phyloP scores from a whole-genome alignment of 2,113 vertebrate genomes.

The Gavialis gangeticus region DNA sequence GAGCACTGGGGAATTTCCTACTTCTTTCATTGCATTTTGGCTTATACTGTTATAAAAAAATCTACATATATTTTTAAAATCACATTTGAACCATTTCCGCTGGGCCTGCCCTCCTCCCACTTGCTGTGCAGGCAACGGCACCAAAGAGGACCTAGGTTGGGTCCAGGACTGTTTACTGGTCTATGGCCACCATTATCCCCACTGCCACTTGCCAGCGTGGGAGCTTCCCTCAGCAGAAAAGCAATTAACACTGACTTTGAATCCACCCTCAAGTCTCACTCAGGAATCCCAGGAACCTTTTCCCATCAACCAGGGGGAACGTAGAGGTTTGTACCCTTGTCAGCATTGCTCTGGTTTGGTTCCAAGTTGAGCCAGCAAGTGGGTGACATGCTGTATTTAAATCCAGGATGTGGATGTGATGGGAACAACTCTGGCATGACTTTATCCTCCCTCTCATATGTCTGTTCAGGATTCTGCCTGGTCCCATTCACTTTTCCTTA shows the following conservation, averaged over 20 bases:
- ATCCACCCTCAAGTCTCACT: not conserved
- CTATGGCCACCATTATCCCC: accelerated
- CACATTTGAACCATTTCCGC: not conserved
- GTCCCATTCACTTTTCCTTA: not conserved
- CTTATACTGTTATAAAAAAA: conserved; percentile 4
- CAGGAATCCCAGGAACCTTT: conserved; percentile 28
- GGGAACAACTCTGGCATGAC: not conserved
- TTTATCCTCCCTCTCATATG: not conserved
- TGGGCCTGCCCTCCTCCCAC: not conserved
- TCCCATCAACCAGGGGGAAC: not conserved
- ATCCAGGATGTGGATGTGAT: not conserved
- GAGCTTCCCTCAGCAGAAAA: accelerated
- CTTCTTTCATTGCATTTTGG: not conserved
- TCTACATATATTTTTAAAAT: not conserved
- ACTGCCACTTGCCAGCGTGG: not conserved
- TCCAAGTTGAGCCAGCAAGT: not conserved
- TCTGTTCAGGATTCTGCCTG: not conserved
- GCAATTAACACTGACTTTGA: not conserved
- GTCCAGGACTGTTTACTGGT: not conserved
- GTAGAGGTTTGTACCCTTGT: not conserved
- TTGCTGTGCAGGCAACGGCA: not conserved
- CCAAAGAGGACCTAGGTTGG: not conserved
- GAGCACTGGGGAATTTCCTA: not conserved
- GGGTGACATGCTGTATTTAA: not conserved
- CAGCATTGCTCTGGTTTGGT: not conserved